Percentiles rank a stretch among this genome's conserved stretches.
phyloP scores from a whole-genome alignment of 2,113 vertebrate genomes.

The Colossoma macropomum region DNA sequence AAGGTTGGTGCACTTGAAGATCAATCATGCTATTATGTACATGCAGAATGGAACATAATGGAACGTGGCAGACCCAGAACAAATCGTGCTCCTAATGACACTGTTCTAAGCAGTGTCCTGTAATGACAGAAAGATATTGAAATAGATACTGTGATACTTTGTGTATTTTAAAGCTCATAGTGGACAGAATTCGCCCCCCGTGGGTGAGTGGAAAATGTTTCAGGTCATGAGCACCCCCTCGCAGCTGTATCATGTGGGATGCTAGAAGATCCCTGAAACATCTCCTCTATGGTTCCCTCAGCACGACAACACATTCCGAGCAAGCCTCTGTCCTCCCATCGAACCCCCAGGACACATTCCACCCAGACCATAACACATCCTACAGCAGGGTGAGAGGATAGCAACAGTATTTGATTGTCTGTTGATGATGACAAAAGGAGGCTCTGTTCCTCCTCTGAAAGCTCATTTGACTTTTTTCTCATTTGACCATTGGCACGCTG shows the following conservation, averaged over 20 bases:
- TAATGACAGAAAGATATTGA: background rate
- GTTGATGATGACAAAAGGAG: conserved; percentile 44
- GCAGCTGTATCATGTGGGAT: conserved; percentile 38
- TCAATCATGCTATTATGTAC: background rate
- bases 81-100: background rate
- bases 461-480: conserved; percentile 14
- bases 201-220: background rate
- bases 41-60: background rate
- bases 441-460: conserved; percentile 28
- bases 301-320: conserved; percentile 41
- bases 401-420: conserved; percentile 44
- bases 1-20: conserved; percentile 28
- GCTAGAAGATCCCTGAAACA: conserved; percentile 10
- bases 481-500: background rate
- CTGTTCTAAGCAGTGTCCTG: background rate
- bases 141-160: conserved; percentile 8
- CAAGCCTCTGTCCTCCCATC: conserved; percentile 44
- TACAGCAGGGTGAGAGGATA: conserved; percentile 14
- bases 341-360: conserved; percentile 53
- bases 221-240: conserved; percentile 34
- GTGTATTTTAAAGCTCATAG: background rate
- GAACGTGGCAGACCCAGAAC: background rate
- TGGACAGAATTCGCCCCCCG: too few species aligned
- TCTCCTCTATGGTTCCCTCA: background rate
- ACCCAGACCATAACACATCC: conserved; percentile 34